Conservation (phyloP, 2,113 vertebrate species). For the Ursus arctos region DNA sequence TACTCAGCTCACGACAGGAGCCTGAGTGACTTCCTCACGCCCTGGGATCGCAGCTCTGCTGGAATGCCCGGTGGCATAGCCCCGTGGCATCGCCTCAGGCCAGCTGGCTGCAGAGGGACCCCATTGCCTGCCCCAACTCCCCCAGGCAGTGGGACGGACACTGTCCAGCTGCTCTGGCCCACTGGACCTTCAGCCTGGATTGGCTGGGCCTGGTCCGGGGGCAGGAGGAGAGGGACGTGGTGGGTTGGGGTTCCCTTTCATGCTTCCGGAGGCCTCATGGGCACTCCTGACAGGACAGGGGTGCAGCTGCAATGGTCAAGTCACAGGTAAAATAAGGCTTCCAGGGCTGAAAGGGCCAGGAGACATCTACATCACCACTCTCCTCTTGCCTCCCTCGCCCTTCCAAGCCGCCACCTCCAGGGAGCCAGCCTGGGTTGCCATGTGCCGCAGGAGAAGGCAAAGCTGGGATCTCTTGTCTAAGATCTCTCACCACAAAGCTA, state of each 20-base stretch:
- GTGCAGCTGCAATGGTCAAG: rapidly evolving
- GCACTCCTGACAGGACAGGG: rapidly evolving
- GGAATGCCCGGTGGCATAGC: rapidly evolving
- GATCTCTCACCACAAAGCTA: rapidly evolving
- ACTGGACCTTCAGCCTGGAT: background rate
- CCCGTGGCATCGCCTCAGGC: rapidly evolving
- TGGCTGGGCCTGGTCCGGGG: background rate
- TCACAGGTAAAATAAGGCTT: background rate
- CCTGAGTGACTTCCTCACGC: background rate
- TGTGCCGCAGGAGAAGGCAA: rapidly evolving
- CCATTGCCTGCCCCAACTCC: too few species aligned
- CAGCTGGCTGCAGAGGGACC: background rate
- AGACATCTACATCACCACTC: rapidly evolving
- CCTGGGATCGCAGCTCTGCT: background rate
- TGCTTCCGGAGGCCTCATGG: rapidly evolving
- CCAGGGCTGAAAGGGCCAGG: rapidly evolving
- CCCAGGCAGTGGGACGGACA: background rate
- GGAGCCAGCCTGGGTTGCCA: background rate
- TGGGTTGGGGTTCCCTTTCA: rapidly evolving
- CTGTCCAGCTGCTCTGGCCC: rapidly evolving
- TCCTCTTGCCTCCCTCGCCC: rapidly evolving
- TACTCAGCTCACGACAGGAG: background rate
- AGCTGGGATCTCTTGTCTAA: background rate
- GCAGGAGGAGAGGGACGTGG: rapidly evolving
- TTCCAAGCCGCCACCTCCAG: background rate